These are phyloP conservation scores for Toxonevra muliebris DNA, from an alignment of 2,888 invertebrate species.

Conservation along the genomic window DNA sequence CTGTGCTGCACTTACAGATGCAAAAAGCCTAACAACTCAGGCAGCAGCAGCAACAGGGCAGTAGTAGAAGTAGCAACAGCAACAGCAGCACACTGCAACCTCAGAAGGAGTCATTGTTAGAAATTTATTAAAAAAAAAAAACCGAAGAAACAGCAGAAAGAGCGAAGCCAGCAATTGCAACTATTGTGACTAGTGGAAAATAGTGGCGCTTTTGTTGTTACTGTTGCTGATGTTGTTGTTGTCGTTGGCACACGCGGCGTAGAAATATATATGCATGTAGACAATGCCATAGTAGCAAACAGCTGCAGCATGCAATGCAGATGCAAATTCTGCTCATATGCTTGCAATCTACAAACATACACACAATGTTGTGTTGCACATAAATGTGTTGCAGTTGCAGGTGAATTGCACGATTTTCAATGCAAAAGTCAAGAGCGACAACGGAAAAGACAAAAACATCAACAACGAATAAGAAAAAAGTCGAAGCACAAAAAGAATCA, in stretches of 20 bases:
- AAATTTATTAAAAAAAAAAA: conserved; percentile 19
- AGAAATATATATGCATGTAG: background rate
- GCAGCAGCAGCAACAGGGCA: too few relatives aligned
- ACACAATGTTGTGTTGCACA: conserved; percentile 38
- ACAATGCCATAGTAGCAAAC: too few relatives aligned
- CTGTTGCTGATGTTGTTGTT: conserved; percentile 32
- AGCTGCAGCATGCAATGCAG: conserved; percentile 28
- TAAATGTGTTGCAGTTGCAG: conserved; percentile 48
- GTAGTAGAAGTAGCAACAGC: background rate
- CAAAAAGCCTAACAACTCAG: too few relatives aligned
- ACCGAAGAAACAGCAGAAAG: conserved; percentile 20
- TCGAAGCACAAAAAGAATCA: conserved; percentile 42
- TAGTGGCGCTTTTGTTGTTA: background rate
- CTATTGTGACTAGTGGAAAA: background rate
- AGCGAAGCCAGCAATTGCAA: background rate
- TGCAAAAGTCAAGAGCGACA: conserved; percentile 59
- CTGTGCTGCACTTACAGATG: too few relatives aligned
- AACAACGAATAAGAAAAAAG: too few relatives aligned
- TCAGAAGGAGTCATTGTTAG: conserved; percentile 28
- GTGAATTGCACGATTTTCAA: conserved; percentile 62
- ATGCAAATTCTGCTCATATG: conserved; percentile 50
- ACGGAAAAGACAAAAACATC: too few relatives aligned
- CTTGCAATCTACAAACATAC: conserved; percentile 40
- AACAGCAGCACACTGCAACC: conserved; percentile 10
- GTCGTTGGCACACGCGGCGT: background rate